Evolutionary conservation across 2,888 invertebrate species (phyloP), one percentile per base, ranked within the genome.

Genomic region (Scotopteryx bipunctaria): DNA sequence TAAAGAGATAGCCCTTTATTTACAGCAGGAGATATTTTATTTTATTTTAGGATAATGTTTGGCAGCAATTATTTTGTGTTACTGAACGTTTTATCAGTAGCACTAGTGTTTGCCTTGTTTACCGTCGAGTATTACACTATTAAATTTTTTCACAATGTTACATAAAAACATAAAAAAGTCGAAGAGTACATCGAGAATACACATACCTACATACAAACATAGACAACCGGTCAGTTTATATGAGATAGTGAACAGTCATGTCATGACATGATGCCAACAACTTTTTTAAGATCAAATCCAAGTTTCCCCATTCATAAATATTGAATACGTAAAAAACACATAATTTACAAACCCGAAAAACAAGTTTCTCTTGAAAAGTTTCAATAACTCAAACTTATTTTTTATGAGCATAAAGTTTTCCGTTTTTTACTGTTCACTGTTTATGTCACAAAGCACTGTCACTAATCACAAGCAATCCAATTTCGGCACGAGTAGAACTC

Each of bases 391-490:
- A 19, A 42, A 31, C 9, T 9, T 15, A 17, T 8, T 17, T 40
- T 40, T 29, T 11, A 29, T 11, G 11, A 14, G 15, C 6, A 31
- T 8, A 8, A 15, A 11, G 27, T 11, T 27, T 27, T 3, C 9
- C 1, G 9, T 27, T 32, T 25, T 25, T 31, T 0, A 17, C 16
- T 17, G 5, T n/a, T 36, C 42, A 47, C 43, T 27, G 27, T 11
- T 27, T 25, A 6, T 21, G 68, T 61, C 67, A 73, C 71, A 57
- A 50, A 41, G 33, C 64, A 64, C 64, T 54, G 33, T 42, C 49
- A 44, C 40, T 36, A 48, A 55, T 66, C 74, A 73, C 71, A 67
- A 64, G 66, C 59, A 61, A 70, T 74, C 70, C 72, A 64, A 64
- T 60, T 60, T 59, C 67, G 60, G 63, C 48, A 60, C 59, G 58